Base-by-base conservation (phyloP, 1,140 invertebrate species). In the Aphelenchoides avenae region DNA sequence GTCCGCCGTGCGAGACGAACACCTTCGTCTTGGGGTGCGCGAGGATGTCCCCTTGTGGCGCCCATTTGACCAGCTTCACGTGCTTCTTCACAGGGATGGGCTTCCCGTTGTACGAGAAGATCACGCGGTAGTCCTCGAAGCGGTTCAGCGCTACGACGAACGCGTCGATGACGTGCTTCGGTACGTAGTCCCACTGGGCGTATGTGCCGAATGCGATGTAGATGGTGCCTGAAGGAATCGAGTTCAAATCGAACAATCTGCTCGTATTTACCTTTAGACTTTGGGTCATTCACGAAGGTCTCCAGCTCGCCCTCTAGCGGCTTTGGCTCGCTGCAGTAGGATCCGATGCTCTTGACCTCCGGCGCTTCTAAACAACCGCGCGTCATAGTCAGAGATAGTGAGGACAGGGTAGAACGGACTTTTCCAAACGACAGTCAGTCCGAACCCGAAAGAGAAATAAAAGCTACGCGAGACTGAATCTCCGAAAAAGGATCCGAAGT, bases 31-130 rank as follows among this genome's bases (percentile, higher is more conserved):
- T 61, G 18, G 11, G 13, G 37, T 61, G 59, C 4, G 29, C 7
- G 13, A 61, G 55, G 6, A 61, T 15, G 61, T 66, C 59, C 11
- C 58, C 24, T 60, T 61, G 59, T 4, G 59, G 59, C 9, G 63
- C 63, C 59, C 59, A 61, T 5, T n/a, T 13, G 18, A 66, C 26
- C 4, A 66, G 52, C 31, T 52, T 59, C 11, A 61, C 56, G 26
- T 61, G 59, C 24, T 22, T 6, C 33, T 55, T 55, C 13, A 60
- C 53, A n/a, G 43, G 37, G 15, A n/a, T 41, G 24, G 6, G n/a
- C 7, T 49, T 41, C 60, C 59, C 57, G 31, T 61, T 66, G 37
- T 60, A 61, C 20, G 33, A 24, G 22, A 58, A 61, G n/a, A 61
- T 42, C 18, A 61, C 40, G 13, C 59, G 62, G 27, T 61, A 66